phyloP scores from a whole-genome alignment of 2,888 invertebrate genomes.

The Drosophila peninsularis region DNA sequence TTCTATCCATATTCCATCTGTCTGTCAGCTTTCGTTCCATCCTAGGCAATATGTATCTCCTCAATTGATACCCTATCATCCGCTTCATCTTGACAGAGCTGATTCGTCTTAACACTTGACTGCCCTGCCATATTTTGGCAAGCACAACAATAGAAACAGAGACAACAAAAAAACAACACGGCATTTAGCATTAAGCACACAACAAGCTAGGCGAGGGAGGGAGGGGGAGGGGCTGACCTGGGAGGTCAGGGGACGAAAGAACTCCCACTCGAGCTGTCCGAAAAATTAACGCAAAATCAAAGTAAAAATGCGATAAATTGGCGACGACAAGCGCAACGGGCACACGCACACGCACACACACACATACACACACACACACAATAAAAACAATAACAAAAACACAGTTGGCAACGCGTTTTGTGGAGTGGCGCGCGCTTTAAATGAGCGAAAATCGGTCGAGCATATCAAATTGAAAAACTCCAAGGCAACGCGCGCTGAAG shows the following conservation, averaged over 20 bases:
- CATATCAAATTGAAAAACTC: slow-evolving; percentile 80
- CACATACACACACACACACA: slow-evolving; percentile 8
- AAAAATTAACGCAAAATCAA: slow-evolving; percentile 79
- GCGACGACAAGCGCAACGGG: slow-evolving; percentile 74
- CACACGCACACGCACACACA: slow-evolving; percentile 29
- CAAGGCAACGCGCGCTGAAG: slow-evolving; percentile 53
- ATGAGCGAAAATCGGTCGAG: slow-evolving; percentile 80
- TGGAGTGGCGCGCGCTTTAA: slow-evolving; percentile 65
- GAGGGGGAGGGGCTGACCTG: background rate
- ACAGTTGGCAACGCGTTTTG: slow-evolving; percentile 30
- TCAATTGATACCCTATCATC: slow-evolving; percentile 53
- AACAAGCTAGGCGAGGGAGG: slow-evolving; percentile 21
- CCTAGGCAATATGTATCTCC: slow-evolving; percentile 7
- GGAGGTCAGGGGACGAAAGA: slow-evolving; percentile 4
- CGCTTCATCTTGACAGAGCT: slow-evolving; percentile 62
- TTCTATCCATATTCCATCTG: background rate
- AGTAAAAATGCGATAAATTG: slow-evolving; percentile 79
- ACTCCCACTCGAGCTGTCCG: slow-evolving; percentile 40
- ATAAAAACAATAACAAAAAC: slow-evolving; percentile 49
- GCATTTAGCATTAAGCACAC: slow-evolving; percentile 68
- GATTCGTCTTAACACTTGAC: slow-evolving; percentile 65
- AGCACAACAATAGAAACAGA: slow-evolving; percentile 10
- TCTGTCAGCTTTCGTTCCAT: background rate
- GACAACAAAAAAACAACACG: slow-evolving; percentile 50
- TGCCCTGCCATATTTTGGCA: slow-evolving; percentile 42